Base-by-base conservation (phyloP, 2,113 vertebrate genomes). In the Ammodramus savannarum region DNA sequence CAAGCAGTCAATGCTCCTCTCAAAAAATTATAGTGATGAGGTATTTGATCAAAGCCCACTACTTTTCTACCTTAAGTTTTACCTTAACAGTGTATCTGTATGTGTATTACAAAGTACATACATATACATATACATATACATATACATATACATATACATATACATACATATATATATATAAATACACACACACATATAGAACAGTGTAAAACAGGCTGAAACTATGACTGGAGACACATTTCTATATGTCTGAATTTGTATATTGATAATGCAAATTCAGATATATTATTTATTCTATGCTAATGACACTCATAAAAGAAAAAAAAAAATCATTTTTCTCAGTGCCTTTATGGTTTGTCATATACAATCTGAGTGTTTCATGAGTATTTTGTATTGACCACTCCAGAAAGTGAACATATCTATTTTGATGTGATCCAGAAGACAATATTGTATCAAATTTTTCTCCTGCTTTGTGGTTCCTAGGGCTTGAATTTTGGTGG, bases 391-490 rank as follows among this genome's bases (percentile, higher is more conserved):
- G 0, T 51, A 41, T 38, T 77, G n/a, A 71, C 2, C 4, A 27
- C 16, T 58, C 31, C 14, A 55, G 31, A 62, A 81, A 77, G 16
- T 43, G 43, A 77, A 63, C 4, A 8, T 46, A 21, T 8, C 15
- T 83, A n/a, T 71, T 77, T 92, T 77, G 0, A 29, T 34, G 58
- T 61, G 16, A 49, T 88, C 11, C 16, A 57, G 20, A 85, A 71
- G 16, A 41, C 10, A 43, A 7, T 4, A 19, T 46, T 63, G 4
- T 39, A 10, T 61, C 62, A 61, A 49, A 15, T 69, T 49, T 3
- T 1, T 61, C 13, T 86, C 22, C 22, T 0, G 0, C 5, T 69
- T 44, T 88, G 44, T 66, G 32, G 9, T 29, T 77, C 15, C 39
- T 52, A n/a, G 15, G 19, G 49, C 22, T 66, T 73, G 34, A 66